Conservation (phyloP, 1,140 invertebrate genomes). For the Lepidostoma basale region DNA sequence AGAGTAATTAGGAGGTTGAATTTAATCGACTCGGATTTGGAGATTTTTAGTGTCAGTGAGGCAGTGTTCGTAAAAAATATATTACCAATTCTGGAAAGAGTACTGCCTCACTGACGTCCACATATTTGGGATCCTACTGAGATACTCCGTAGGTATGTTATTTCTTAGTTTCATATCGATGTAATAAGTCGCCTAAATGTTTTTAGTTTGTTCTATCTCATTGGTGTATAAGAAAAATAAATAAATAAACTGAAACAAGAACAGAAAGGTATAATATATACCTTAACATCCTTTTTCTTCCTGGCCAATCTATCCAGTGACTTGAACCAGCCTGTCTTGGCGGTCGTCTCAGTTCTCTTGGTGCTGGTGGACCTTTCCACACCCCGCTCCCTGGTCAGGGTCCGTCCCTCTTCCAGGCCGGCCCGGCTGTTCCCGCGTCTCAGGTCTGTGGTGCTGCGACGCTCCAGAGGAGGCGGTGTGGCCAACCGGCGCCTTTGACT, state of each 20-base stretch:
- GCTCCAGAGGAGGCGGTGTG: constrained; percentile 72
- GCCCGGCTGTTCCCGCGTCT: constrained; percentile 48
- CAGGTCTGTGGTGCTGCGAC: constrained; percentile 35
- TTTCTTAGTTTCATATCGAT: background rate
- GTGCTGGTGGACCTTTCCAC: constrained; percentile 53
- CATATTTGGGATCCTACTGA: too few species aligned
- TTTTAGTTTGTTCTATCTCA: too few species aligned
- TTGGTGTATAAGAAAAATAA: too few species aligned
- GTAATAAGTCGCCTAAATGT: too few species aligned
- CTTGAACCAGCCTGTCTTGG: constrained; percentile 67
- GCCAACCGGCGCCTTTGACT: constrained; percentile 71
- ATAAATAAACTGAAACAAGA: constrained; percentile 11
- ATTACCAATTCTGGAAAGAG: too few species aligned
- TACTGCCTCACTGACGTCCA: too few species aligned
- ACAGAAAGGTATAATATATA: constrained; percentile 48
- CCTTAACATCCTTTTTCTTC: constrained; percentile 61
- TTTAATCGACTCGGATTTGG: too few species aligned
- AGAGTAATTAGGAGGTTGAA: too few species aligned
- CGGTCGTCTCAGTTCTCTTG: constrained; percentile 46
- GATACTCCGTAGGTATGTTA: background rate
- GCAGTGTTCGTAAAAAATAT: too few species aligned
- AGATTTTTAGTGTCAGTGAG: too few species aligned
- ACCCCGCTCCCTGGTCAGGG: constrained; percentile 52
- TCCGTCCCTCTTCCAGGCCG: background rate
- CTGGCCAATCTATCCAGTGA: constrained; percentile 66